Evolutionary conservation across 2,888 invertebrate species (phyloP), one percentile per base, ranked within the genome.

Genomic region (Hylaea fasciaria): DNA sequence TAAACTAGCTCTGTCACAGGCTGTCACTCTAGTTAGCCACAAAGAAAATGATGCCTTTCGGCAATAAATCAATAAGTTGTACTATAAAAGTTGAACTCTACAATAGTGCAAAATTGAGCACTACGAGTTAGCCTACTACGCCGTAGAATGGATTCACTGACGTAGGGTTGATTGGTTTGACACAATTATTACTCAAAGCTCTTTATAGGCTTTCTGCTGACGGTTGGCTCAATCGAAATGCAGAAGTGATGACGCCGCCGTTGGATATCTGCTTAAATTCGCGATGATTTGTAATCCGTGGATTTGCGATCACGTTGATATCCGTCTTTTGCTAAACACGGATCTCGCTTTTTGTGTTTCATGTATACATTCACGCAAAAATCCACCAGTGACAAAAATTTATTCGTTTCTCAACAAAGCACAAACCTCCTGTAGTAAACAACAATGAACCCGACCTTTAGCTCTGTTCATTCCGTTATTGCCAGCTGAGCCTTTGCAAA

Each of bases 151-250:
- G 32, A 32, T 32, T 32, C 44, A 29, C 70, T 73, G 79, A 72
- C 71, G 71, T 72, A 66, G 70, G 75, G 77, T 75, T 83, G 83
- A 85, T 83, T 83, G 81, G 69, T 77, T 72, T 74, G 74, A 71
- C 73, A 74, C 68, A 66, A 66, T 67, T 22, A 22, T 22, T 22
- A 22, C 5, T 72, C 64, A 70, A 72, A 74, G 73, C 70, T 74
- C 73, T 64, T 69, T 22, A 22, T 22, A 57, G 58, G 39, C 66
- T 46, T 71, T 64, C 66, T 65, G 68, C 62, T 71, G 65, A 66
- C 70, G 71, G 73, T 72, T 70, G 69, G 73, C 68, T 69, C 72
- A 71, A 76, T 77, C 76, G 71, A 67, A 71, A 49, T 28, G 64
- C 35, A 43, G 39, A 45, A 35, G 14, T 28, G 48, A 48, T 41